Evolutionary conservation across 2,888 invertebrate genomes (phyloP), one percentile per base, ranked within the genome.

Genomic region (Luffia ferchaultella): DNA sequence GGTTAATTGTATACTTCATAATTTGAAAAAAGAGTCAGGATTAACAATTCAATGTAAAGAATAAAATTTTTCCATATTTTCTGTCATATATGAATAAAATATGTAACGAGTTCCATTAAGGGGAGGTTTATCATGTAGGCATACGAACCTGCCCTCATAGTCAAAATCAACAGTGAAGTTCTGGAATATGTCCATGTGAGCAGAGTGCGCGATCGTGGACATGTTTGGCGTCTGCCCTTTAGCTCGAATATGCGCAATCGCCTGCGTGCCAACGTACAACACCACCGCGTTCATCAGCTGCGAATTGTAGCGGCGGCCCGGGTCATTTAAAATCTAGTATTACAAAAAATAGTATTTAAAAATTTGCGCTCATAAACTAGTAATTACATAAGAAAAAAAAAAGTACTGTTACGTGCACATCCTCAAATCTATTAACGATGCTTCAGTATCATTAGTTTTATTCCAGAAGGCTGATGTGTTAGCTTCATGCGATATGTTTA

Each of bases 171-270:
- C 98, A 1, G 97, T 97, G 60, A 99, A 88, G 83, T 98, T 98
- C 83, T 99, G 98, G 88, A 99, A 99, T 60, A 99, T 98, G 74
- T 99, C 99, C 98, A 99, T 99, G 74, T 97, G 98, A 0, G 98
- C 93, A 30, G 97, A 97, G 72, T 98, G 98, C 1, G 97, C 95
- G 57, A 99, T 98, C n/a, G 97, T 98, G 45, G 95, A 91, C 91
- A 97, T 97, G 68, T 93, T 97, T 1, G 98, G 97, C 1, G 95
- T 92, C 62, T 93, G 92, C 46, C 95, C 93, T 75, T 97, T 97
- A 62, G 89, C 90, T 54, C 97, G 89, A 56, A 99, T 96, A 68
- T 92, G 89, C 2, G 90, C 88, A 61, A 99, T 98, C 2, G 98
- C 98, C 75, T 97, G 96, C 0, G 95, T 96, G 41, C 99, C 99